Base-by-base conservation (phyloP, 2,888 invertebrate species). In the Thera britannica region DNA sequence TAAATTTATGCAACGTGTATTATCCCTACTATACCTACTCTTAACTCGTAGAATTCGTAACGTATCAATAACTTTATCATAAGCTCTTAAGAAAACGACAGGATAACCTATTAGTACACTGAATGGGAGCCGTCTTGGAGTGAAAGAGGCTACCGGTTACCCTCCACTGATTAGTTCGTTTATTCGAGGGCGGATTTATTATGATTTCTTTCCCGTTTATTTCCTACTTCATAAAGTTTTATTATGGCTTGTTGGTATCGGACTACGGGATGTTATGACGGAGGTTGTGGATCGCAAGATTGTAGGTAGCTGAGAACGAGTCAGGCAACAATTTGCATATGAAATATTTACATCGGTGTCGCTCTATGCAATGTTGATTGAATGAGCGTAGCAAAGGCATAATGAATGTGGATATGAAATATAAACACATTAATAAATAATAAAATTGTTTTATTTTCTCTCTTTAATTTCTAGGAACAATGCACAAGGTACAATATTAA, bases 111-210 rank as follows among this genome's bases (percentile, higher is more conserved):
- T 23, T 23, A 23, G 23, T 2, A 9, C 7, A 2, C 9, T 9
- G 44, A 44, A 58, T 12, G 41, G n/a, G n/a, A 64, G 8, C 23
- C 9, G 38, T 51, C 34, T 58, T 3, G 58, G 11, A 65, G 65
- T 59, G 65, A 55, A 8, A 59, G 49, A 61, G 44, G 12, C 35
- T 7, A 3, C 7, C 8, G 54, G 23, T 36, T 61, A 57, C 80
- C 79, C 79, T 76, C 76, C 82, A 76, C 87, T 92, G 91, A 92
- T 93, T 92, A 93, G 89, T 89, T 89, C 90, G 85, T 90, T 91
- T 90, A 89, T 88, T 88, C 77, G 83, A 75, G 84, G 85, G 84
- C 72, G 86, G 83, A 91, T 90, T 92, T 91, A 91, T 92, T 90
- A 90, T 89, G 90, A 88, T 89, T 88, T 87, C 84, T 87, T 89